Conservation (phyloP, 2,113 vertebrate species). For the Phyllopteryx taeniolatus region DNA sequence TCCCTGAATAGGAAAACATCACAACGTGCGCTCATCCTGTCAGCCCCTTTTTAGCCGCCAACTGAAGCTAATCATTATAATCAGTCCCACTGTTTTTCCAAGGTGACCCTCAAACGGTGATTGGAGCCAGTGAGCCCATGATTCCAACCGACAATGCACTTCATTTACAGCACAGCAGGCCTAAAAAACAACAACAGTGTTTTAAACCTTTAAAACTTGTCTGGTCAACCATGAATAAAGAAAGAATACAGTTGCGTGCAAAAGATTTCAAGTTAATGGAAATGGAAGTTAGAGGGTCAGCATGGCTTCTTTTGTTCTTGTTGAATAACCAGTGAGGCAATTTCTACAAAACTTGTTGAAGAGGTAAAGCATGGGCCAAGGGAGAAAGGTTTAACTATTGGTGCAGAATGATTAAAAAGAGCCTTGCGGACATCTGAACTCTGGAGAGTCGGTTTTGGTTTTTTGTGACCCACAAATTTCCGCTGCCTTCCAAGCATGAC, state of each 20-base stretch:
- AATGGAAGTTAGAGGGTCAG: neutral
- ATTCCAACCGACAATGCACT: conserved; percentile 24
- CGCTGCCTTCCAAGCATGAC: conserved; percentile 2
- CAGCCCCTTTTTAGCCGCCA: neutral
- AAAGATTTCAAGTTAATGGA: neutral
- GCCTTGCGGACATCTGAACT: conserved; percentile 5
- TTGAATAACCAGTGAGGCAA: neutral
- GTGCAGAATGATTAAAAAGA: conserved; percentile 6
- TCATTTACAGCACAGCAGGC: conserved; percentile 19
- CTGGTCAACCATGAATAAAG: neutral
- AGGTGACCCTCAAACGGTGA: conserved; percentile 24
- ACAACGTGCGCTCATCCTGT: neutral
- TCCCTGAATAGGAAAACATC: conserved; percentile 3
- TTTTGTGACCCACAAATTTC: conserved; percentile 10
- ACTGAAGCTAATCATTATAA: conserved; percentile 42
- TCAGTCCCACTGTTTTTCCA: conserved; percentile 37
- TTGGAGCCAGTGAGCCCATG: neutral
- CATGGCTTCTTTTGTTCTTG: neutral
- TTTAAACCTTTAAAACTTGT: neutral
- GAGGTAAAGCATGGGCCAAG: neutral
- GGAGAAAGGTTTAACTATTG: conserved; percentile 1
- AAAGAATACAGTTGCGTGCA: neutral
- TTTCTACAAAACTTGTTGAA: neutral
- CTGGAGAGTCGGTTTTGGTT: conserved; percentile 3
- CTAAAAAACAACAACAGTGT: conserved; percentile 4